Base-by-base conservation (phyloP, 2,888 invertebrate species). In the Beris chalybata region DNA sequence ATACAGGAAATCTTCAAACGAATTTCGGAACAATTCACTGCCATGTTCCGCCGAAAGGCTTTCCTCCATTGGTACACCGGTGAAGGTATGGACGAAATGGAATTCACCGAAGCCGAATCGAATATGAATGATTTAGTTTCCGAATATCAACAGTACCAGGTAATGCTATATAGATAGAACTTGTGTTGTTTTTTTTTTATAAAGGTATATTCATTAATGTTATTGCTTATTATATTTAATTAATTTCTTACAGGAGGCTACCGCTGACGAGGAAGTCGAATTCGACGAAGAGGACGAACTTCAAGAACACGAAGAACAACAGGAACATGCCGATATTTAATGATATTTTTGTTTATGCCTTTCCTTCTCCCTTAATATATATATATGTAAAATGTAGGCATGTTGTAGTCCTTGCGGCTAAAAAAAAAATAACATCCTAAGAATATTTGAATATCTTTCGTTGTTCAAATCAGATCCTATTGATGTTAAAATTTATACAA, bases 61-160 rank as follows among this genome's bases (percentile, higher is more conserved):
- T 81, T 81, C 75, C 83, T 93, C 65, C 93, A 93, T 82, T 93
- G 92, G 93, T 93, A 92, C 82, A 92, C 91, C 6, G 92, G 92
- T 58, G 93, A 93, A 79, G 93, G 93, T 64, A 93, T 93, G 93
- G 93, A 93, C 76, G 92, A 93, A 77, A 88, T 92, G 90, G 93
- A 93, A 80, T 93, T 93, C 82, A 92, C 92, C 0, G 93, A 93
- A 79, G 93, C 93, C 0, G 92, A 93, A 79, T 90, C 90, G 74
- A 94, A 94, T 83, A 91, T 94, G 91, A 91, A 89, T 78, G 90
- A 90, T 74, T 81, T 90, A 72, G 87, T 90, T 67, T 89, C 89
- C 4, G 92, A 92, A 76, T 92, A 92, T 78, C 91, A 92, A 79
- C 91, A 92, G 77, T 92, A 91, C 78, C 91, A 91, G 83, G 88